Base-by-base conservation (phyloP, 2,113 vertebrate species). In the Ellobius talpinus region DNA sequence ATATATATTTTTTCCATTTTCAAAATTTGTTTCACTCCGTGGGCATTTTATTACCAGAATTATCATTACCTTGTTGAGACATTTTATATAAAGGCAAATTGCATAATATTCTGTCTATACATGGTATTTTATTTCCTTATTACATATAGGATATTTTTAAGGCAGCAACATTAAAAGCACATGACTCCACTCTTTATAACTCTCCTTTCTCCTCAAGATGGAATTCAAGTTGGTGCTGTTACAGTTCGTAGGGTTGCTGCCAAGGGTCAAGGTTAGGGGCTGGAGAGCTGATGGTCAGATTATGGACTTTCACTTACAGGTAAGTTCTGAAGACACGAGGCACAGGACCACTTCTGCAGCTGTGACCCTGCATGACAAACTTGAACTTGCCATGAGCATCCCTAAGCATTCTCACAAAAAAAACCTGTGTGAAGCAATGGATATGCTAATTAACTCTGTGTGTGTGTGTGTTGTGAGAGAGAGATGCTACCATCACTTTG, bases 101-200 rank as follows among this genome's bases (percentile, higher is more conserved):
- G 39, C 5, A 39, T 78, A 87, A 77, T 21, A 72, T 88, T 82
- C 87, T 26, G 39, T 33, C 7, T 24, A 55, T 0, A 55, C 2
- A 7, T 68, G 84, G 14, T 95, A 12, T 82, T 94, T 95, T 61
- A 72, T 90, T 96, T 94, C 36, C 36, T 92, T 92, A 78, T 45
- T 92, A 63, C 7, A 66, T 24, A 72, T 31, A 14, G 23, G 81
- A 50, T 47, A 42, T 45, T 33, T 33, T 21, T 87, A 93, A 84
- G 68, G 36, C 13, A 87, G 17, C 29, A 94, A 70, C 91, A 89
- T 92, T 89, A 90, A 85, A 52, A 92, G 7, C 26, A 33, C 29
- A 77, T 63, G 66, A 13, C 42, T 36, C 5, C 31, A 66, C 19
- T 39, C 10, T 88, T 63, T 87, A 19, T 31, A 85, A 0, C 29